These are phyloP conservation scores for Acronicta alni DNA, from an alignment of 2,888 invertebrate species.

Conservation along the genomic window DNA sequence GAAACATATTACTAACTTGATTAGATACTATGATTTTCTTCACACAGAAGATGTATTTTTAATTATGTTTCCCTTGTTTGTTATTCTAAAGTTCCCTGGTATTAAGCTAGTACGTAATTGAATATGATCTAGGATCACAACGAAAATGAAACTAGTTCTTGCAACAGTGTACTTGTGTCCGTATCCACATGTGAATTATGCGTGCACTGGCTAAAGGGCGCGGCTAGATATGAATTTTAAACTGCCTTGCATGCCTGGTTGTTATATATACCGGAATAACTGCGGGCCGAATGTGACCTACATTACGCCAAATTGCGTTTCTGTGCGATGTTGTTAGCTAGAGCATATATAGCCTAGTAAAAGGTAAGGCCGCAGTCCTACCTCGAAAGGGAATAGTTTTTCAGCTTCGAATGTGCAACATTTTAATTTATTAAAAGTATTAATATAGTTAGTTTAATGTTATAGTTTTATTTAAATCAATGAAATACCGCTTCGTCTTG, in stretches of 20 bases:
- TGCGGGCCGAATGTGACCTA: conserved; percentile 73
- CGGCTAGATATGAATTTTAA: conserved; percentile 83
- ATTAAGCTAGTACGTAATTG: no score
- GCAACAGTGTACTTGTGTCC: conserved; percentile 58
- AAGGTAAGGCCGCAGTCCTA: not conserved
- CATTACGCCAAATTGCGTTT: conserved; percentile 66
- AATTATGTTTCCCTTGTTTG: conserved; percentile 7
- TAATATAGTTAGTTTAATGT: not conserved
- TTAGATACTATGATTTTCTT: conserved; percentile 31
- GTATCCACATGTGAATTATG: conserved; percentile 55
- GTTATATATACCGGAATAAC: conserved; percentile 60
- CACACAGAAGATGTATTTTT: not conserved
- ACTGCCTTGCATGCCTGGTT: conserved; percentile 62
- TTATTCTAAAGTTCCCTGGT: not conserved
- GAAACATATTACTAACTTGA: conserved; percentile 92
- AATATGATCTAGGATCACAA: conserved; percentile 34
- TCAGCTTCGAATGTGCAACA: not conserved
- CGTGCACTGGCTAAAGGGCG: conserved; percentile 67
- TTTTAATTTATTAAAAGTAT: not conserved
- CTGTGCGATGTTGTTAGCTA: conserved; percentile 20
- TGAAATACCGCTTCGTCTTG: no score
- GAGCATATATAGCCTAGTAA: conserved; percentile 10
- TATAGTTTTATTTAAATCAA: no score
- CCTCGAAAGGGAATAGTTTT: not conserved
- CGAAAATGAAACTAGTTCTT: conserved; percentile 64